Evolutionary conservation across 2,113 vertebrate species (phyloP).

Genomic region (Anser brachyrhynchus): DNA sequence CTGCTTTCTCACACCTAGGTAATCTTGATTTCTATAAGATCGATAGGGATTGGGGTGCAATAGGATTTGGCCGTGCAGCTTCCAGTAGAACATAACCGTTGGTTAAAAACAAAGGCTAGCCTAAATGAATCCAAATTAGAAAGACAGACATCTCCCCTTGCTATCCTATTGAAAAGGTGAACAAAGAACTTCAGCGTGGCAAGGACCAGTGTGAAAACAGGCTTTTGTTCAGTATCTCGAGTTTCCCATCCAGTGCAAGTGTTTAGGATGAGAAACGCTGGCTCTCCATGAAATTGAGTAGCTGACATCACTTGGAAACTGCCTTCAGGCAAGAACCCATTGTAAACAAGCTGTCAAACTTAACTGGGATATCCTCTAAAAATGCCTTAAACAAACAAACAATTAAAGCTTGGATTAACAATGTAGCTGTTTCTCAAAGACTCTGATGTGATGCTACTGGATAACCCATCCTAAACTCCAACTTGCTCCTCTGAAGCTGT

Average conservation of each 20-base stretch:
- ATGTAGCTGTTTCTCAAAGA: background rate
- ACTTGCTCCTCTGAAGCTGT: background rate
- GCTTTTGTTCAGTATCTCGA: background rate
- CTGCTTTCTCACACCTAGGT: background rate
- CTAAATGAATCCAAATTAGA: background rate
- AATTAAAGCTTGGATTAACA: background rate
- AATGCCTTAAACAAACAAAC: conserved; percentile 53
- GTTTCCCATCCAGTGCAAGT: background rate
- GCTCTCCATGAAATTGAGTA: conserved; percentile 36
- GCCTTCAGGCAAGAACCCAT: conserved; percentile 30
- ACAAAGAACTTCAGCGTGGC: background rate
- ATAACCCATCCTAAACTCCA: background rate
- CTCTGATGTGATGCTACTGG: background rate
- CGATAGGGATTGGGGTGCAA: background rate
- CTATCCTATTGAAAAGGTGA: background rate
- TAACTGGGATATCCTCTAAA: conserved; percentile 49
- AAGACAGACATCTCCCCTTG: background rate
- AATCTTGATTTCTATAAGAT: background rate
- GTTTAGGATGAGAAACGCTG: background rate
- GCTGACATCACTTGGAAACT: conserved; percentile 52
- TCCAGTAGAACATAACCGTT: background rate
- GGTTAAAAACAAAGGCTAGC: background rate
- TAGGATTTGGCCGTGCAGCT: background rate
- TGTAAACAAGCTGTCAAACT: conserved; percentile 69
- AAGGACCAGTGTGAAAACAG: background rate